Evolutionary conservation across 2,888 invertebrate genomes (phyloP).

Genomic region (Dolomedes plantarius): DNA sequence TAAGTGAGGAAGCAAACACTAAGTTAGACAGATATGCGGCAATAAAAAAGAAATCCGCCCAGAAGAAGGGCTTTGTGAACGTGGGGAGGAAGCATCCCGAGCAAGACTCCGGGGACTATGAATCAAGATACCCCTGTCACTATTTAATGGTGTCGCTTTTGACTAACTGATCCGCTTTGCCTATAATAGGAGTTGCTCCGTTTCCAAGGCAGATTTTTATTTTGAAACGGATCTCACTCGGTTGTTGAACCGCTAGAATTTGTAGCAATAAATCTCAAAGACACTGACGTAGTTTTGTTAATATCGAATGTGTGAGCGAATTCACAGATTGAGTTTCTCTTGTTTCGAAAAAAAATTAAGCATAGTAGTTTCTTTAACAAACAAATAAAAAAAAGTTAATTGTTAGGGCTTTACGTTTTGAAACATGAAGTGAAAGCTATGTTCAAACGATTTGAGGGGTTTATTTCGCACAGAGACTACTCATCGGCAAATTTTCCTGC

Average conservation of each 20-base stretch:
- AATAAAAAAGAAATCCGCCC: conserved; percentile 36
- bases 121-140: conserved; percentile 67
- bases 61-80: conserved; percentile 47
- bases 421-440: too few species aligned
- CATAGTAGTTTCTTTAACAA: too few species aligned
- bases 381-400: too few species aligned
- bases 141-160: conserved; percentile 64
- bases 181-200: conserved; percentile 52
- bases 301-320: too few species aligned
- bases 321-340: too few species aligned
- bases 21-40: conserved; percentile 42
- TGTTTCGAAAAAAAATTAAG: too few species aligned
- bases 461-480: too few species aligned
- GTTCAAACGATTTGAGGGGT: too few species aligned
- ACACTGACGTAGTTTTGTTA: too few species aligned
- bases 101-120: conserved; percentile 35
- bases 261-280: too few species aligned
- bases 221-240: conserved; percentile 39
- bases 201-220: conserved; percentile 37
- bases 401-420: too few species aligned
- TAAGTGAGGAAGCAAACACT: conserved; percentile 65
- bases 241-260: conserved; percentile 51
- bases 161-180: conserved; percentile 54
- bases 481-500: too few species aligned
- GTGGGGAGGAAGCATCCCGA: conserved; percentile 24